Conservation (phyloP, 2,113 vertebrate genomes). For the Macheiramphus alcinus region DNA sequence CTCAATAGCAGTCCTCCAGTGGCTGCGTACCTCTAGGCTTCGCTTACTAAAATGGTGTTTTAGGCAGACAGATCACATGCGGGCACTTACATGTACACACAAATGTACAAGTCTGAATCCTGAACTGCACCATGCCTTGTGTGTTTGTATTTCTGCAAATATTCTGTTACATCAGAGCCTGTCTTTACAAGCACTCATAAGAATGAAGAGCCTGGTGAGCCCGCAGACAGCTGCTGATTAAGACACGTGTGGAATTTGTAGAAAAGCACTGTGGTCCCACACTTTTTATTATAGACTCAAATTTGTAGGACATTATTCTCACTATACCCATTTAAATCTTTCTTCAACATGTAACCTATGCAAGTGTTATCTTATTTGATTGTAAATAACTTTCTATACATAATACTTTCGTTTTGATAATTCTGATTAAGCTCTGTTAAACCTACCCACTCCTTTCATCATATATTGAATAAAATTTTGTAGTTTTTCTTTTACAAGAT, state of each 20-base stretch:
- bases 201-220: not conserved
- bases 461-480: not conserved
- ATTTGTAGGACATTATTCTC: not conserved
- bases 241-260: fast-evolving
- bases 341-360: not conserved
- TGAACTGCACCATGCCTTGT: not conserved
- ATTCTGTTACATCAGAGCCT: not conserved
- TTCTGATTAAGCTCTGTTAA: not conserved
- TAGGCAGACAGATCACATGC: not conserved
- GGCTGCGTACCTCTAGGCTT: not conserved
- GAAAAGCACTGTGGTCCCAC: not conserved
- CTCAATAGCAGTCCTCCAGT: not conserved
- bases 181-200: not conserved
- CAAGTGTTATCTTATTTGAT: not conserved
- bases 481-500: not conserved
- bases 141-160: not conserved
- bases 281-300: not conserved
- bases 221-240: not conserved
- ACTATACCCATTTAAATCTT: not conserved
- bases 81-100: not conserved
- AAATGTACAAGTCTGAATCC: not conserved
- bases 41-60: not conserved
- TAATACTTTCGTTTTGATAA: not conserved
- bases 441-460: not conserved
- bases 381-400: not conserved